These are phyloP conservation scores for Anoplius nigerrimus DNA, from an alignment of 2,888 invertebrate species.

Conservation along the genomic window DNA sequence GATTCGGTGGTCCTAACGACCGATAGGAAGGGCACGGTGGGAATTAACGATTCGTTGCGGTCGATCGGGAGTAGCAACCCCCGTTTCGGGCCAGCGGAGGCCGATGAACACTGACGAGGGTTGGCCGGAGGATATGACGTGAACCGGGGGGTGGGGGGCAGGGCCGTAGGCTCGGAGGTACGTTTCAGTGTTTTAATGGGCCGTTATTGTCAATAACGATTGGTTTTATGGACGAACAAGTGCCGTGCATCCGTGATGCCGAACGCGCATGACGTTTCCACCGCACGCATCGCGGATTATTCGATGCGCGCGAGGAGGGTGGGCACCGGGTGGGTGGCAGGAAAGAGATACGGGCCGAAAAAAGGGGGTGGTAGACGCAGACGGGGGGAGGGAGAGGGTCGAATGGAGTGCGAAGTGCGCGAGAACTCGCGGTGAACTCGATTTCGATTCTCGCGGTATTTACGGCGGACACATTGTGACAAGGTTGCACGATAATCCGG, in stretches of 20 bases:
- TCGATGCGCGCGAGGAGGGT: too few relatives aligned
- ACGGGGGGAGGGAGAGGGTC: too few relatives aligned
- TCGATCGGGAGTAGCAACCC: constrained; percentile 25
- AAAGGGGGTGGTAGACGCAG: too few relatives aligned
- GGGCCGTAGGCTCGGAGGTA: constrained; percentile 9
- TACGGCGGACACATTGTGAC: constrained; percentile 19
- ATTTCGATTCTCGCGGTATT: constrained; percentile 38
- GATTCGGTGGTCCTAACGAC: constrained; percentile 17
- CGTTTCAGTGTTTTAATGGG: constrained; percentile 53
- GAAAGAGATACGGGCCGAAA: not conserved
- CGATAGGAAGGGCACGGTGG: constrained; percentile 17
- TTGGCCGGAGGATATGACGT: constrained; percentile 13
- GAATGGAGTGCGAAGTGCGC: too few relatives aligned
- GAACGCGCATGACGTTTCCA: constrained; percentile 42
- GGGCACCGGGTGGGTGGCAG: too few relatives aligned
- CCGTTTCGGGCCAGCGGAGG: not conserved
- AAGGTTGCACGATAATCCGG: constrained; percentile 35
- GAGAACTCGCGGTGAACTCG: constrained; percentile 18
- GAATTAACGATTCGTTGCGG: constrained; percentile 40
- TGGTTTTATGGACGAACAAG: constrained; percentile 53
- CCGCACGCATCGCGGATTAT: constrained; percentile 36
- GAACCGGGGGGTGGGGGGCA: not conserved
- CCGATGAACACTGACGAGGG: not conserved
- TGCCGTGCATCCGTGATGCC: constrained; percentile 28
- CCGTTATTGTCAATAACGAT: constrained; percentile 61